Percentiles rank a stretch among this genome's conserved stretches.
Evolutionary conservation across 2,888 invertebrate species (phyloP).

Genomic region (Polydrusus tereticollis): DNA sequence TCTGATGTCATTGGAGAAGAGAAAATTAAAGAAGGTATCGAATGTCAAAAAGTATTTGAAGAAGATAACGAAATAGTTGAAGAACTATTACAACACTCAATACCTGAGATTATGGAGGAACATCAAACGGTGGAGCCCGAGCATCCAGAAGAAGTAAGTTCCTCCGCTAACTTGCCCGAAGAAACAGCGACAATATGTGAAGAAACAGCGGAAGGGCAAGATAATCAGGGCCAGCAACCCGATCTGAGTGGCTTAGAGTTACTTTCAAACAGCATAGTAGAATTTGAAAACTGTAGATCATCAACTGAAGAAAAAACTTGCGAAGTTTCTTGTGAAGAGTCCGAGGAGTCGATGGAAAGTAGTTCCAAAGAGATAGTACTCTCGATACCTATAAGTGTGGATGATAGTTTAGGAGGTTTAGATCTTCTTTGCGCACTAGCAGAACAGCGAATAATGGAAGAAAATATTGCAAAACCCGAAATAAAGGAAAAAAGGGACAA

Average conservation of each 20-base stretch:
- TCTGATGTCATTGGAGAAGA: conserved; percentile 46
- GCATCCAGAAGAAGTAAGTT: conserved; percentile 35
- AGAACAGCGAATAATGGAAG: conserved; percentile 86
- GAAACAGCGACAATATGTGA: conserved; percentile 37
- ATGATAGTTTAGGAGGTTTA: conserved; percentile 74
- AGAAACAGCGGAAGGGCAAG: conserved; percentile 47
- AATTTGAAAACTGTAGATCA: conserved; percentile 73
- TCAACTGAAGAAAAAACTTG: not conserved
- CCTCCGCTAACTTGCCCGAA: conserved; percentile 42
- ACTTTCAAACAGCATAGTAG: conserved; percentile 87
- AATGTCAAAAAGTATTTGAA: conserved; percentile 10
- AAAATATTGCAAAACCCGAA: conserved; percentile 69
- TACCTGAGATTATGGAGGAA: conserved; percentile 32
- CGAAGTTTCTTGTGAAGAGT: conserved; percentile 48
- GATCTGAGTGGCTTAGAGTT: conserved; percentile 87
- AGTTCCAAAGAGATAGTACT: conserved; percentile 66
- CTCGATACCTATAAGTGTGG: conserved; percentile 47
- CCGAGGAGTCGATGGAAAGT: conserved; percentile 65
- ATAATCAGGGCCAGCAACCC: conserved; percentile 62
- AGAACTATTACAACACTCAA: conserved; percentile 14
- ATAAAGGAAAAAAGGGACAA: conserved; percentile 49
- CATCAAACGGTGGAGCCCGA: conserved; percentile 15
- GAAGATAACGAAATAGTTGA: not conserved
- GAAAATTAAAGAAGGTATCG: conserved; percentile 40
- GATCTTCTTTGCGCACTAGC: conserved; percentile 86